These are phyloP conservation scores for Ecliptopera silaceata DNA, from an alignment of 2,888 invertebrate genomes.

Conservation along the genomic window DNA sequence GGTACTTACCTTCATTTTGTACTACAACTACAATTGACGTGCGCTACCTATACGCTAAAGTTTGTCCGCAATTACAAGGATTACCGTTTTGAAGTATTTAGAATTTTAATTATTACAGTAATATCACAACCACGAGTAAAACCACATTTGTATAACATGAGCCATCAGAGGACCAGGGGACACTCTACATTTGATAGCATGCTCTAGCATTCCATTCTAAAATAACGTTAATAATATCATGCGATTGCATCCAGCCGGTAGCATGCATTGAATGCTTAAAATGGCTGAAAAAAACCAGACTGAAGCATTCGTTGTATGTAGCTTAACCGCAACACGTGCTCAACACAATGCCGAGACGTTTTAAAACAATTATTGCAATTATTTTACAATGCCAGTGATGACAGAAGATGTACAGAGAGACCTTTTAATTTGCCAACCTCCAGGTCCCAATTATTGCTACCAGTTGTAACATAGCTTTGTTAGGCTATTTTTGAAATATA, in stretches of 20 bases:
- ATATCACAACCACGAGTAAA: neutral
- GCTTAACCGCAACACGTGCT: conserved; percentile 5
- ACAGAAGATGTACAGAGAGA: conserved; percentile 6
- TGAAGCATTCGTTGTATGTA: neutral
- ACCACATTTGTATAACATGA: neutral
- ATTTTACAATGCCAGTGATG: conserved; percentile 8
- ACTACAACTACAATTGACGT: neutral
- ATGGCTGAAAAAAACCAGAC: no score
- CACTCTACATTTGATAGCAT: neutral
- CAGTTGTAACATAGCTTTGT: neutral
- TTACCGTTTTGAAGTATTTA: neutral
- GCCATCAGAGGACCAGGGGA: neutral
- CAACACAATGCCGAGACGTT: conserved; percentile 7
- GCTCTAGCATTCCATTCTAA: neutral
- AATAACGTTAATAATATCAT: neutral
- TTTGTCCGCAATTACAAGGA: neutral
- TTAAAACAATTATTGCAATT: conserved; percentile 14
- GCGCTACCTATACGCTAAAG: neutral
- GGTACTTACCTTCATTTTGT: no score
- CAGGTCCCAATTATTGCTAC: neutral
- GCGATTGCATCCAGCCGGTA: neutral
- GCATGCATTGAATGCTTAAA: neutral
- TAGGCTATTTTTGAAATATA: no score
- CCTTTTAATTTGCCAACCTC: neutral
- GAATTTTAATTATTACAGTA: neutral